These are phyloP conservation scores for Mystacides longicornis DNA, from an alignment of 2,888 invertebrate genomes.

Conservation along the genomic window DNA sequence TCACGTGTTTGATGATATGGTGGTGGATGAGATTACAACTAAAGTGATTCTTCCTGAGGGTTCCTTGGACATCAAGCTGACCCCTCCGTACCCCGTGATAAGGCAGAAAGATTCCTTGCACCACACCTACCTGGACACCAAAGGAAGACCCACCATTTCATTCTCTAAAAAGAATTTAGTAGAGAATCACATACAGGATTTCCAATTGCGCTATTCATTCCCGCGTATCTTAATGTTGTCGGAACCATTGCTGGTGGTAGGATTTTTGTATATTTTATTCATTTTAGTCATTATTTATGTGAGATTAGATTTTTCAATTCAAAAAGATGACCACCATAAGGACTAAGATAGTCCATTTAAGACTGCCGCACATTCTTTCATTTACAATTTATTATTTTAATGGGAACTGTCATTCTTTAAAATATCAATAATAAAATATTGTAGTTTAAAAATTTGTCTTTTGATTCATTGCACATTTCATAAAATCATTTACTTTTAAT, in stretches of 20 bases:
- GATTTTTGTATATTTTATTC: slow-evolving; percentile 85
- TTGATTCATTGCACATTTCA: too few species aligned
- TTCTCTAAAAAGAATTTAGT: slow-evolving; percentile 80
- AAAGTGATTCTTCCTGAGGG: slow-evolving; percentile 94
- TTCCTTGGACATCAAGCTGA: slow-evolving; percentile 70
- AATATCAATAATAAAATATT: too few species aligned
- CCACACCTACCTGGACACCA: slow-evolving; percentile 91
- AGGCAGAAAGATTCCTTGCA: slow-evolving; percentile 69
- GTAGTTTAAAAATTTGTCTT: too few species aligned
- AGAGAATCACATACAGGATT: slow-evolving; percentile 93
- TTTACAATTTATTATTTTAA: too few species aligned
- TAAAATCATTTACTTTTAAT: too few species aligned
- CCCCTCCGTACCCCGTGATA: slow-evolving; percentile 73
- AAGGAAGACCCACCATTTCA: slow-evolving; percentile 83
- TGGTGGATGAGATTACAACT: slow-evolving; percentile 80
- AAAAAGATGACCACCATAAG: slow-evolving; percentile 57
- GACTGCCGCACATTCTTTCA: too few species aligned
- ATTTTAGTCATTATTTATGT: slow-evolving; percentile 88
- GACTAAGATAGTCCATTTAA: slow-evolving; percentile 32
- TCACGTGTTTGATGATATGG: slow-evolving; percentile 95
- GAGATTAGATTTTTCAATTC: slow-evolving; percentile 91
- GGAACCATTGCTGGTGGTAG: slow-evolving; percentile 85
- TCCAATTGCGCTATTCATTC: slow-evolving; percentile 85
- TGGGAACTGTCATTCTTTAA: too few species aligned
- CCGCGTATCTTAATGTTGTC: slow-evolving; percentile 79